phyloP scores from a whole-genome alignment of 1,140 invertebrate genomes.

The Aporrectodea caliginosa region DNA sequence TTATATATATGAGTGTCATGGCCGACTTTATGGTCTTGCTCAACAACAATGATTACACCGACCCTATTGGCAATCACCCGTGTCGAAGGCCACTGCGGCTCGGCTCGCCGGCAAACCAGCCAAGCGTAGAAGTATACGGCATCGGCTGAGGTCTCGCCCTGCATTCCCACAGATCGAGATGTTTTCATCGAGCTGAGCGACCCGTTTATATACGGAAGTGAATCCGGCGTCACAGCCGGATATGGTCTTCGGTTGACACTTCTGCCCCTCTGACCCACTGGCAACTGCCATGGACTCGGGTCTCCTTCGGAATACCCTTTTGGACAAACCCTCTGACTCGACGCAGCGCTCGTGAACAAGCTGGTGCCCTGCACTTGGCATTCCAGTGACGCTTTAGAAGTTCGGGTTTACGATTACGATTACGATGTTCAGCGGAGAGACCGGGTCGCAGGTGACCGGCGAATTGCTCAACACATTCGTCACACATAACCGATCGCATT shows the following conservation, averaged over 20 bases:
- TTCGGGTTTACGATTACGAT: not conserved
- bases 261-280: too few relatives aligned
- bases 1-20: not conserved
- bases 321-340: too few relatives aligned
- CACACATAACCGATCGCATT: conserved; percentile 22
- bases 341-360: too few relatives aligned
- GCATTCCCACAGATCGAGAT: not conserved
- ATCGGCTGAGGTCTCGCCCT: not conserved
- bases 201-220: not conserved
- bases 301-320: too few relatives aligned
- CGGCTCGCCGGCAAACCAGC: not conserved
- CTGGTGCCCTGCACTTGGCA: too few relatives aligned
- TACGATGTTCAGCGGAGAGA: not conserved
- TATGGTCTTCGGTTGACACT: not conserved
- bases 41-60: not conserved
- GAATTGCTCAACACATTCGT: conserved; percentile 26
- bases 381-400: too few relatives aligned
- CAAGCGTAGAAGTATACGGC: not conserved
- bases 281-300: too few relatives aligned
- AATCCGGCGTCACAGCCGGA: not conserved
- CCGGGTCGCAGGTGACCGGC: not conserved
- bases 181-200: not conserved
- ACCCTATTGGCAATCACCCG: not conserved
- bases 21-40: not conserved
- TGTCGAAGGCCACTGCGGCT: not conserved